These are phyloP conservation scores for Sylvia borin DNA, from an alignment of 2,797 vertebrate genomes.

Conservation along the genomic window DNA sequence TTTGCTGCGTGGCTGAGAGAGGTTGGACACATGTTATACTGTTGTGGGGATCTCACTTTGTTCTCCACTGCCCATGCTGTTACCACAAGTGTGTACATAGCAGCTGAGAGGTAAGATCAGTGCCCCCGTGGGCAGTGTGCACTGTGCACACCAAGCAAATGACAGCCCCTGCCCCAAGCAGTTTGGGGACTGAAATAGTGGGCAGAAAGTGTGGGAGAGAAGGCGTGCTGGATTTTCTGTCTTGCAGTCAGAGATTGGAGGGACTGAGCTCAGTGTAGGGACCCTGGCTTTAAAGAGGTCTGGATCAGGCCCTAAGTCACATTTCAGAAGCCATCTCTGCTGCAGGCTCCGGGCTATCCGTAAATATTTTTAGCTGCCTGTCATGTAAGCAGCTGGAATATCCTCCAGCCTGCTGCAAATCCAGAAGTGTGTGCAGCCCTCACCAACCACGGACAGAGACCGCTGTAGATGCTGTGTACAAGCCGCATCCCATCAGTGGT, in stretches of 20 bases:
- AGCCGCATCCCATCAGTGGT: accelerated
- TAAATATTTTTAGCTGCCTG: neutral
- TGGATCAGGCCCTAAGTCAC: neutral
- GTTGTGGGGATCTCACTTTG: neutral
- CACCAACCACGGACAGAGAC: neutral
- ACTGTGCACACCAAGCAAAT: neutral
- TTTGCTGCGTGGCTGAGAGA: neutral
- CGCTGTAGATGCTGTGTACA: neutral
- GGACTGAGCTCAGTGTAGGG: neutral
- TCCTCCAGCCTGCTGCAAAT: neutral
- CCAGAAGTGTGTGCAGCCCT: neutral
- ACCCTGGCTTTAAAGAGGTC: neutral
- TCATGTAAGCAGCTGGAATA: neutral
- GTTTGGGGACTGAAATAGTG: neutral
- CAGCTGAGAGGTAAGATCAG: neutral
- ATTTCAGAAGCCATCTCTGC: neutral
- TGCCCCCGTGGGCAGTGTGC: accelerated
- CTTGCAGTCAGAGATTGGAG: neutral
- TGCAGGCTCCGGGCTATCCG: neutral
- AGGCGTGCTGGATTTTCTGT: neutral
- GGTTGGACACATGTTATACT: accelerated
- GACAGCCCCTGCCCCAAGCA: neutral
- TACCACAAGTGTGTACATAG: accelerated
- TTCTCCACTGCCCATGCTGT: neutral
- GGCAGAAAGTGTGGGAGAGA: neutral